A percentile compares a stretch with the other conserved stretches of the same genome.
phyloP scores from a whole-genome alignment of 2,797 vertebrate genomes.

The Eulemur mongoz region DNA sequence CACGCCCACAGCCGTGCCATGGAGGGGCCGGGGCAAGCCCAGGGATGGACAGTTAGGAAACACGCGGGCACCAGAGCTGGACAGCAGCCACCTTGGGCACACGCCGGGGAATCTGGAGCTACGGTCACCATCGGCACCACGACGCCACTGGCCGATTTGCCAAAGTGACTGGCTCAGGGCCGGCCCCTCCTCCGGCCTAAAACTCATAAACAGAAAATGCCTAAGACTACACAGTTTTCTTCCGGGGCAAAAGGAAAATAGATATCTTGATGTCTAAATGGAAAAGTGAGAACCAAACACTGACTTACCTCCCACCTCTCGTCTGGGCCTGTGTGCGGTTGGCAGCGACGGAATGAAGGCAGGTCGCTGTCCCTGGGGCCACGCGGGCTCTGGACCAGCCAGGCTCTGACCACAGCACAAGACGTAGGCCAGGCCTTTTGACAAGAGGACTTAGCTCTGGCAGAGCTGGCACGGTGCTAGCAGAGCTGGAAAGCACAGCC shows the following conservation, averaged over 20 bases:
- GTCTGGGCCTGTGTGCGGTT: background rate
- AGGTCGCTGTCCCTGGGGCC: background rate
- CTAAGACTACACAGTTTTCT: background rate
- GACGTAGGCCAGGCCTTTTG: background rate
- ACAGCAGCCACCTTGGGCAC: accelerated
- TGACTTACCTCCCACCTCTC: too few species aligned
- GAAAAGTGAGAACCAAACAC: background rate
- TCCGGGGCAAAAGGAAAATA: background rate
- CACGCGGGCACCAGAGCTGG: accelerated
- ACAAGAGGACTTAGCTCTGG: background rate
- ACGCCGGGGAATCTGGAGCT: accelerated
- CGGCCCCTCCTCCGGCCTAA: background rate
- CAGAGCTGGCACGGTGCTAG: background rate
- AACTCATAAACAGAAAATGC: background rate
- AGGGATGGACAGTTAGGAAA: accelerated
- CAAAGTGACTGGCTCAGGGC: accelerated
- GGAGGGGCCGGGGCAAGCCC: background rate
- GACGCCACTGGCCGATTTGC: accelerated
- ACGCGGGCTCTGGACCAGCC: background rate
- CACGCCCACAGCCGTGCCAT: accelerated
- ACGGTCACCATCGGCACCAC: accelerated
- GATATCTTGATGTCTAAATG: background rate
- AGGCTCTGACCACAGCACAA: background rate
- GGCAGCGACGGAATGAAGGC: accelerated
- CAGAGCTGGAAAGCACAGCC: background rate